phyloP scores from a whole-genome alignment of 2,888 invertebrate genomes.

The Leptopterna dolabrata region DNA sequence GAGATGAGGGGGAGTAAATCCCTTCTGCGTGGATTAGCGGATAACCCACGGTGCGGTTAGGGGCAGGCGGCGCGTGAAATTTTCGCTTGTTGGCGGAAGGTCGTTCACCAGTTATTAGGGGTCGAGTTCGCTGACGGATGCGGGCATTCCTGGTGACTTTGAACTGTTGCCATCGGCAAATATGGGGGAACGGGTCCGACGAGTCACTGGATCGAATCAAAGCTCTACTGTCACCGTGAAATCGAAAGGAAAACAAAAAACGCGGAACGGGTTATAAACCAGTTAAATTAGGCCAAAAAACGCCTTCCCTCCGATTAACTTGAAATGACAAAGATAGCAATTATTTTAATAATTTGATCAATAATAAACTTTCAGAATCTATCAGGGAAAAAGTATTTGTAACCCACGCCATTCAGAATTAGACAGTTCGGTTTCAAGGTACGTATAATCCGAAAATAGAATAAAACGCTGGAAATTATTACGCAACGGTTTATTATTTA shows the following conservation, averaged over 20 bases:
- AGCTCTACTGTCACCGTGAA: not conserved
- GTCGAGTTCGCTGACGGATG: not conserved
- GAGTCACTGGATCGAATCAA: not conserved
- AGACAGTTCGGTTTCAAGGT: no score
- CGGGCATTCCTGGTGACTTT: slow-evolving; percentile 5
- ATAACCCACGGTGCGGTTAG: not conserved
- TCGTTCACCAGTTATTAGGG: not conserved
- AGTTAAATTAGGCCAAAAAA: no score
- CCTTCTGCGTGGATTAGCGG: not conserved
- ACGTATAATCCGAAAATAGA: no score
- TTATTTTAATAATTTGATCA: no score
- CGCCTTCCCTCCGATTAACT: no score
- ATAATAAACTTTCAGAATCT: no score
- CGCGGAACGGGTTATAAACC: not conserved
- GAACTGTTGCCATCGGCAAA: not conserved
- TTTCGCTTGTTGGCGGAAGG: slow-evolving; percentile 13
- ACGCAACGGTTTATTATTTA: no score
- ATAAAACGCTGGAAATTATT: no score
- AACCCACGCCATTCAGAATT: no score
- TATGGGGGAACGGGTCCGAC: not conserved
- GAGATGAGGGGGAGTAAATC: not conserved
- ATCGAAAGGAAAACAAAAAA: not conserved
- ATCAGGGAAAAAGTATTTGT: no score
- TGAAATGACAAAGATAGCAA: no score
- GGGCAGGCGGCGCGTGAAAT: not conserved